A percentile compares a stretch with the other conserved stretches of the same genome.
Conservation (phyloP, 2,797 vertebrate species). For the Mus caroli region DNA sequence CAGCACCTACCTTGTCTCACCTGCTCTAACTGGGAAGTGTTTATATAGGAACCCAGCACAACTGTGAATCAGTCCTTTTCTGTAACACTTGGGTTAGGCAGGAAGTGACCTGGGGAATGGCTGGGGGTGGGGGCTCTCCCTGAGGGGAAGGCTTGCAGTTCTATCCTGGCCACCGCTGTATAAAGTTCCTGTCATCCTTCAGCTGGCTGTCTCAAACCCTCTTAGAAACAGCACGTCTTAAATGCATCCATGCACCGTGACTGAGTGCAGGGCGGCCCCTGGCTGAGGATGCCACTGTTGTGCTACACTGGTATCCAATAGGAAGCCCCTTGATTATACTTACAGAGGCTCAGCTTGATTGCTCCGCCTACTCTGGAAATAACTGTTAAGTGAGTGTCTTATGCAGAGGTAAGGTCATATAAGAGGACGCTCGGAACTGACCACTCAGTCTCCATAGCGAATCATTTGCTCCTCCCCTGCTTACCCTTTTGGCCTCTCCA, state of each 20-base stretch:
- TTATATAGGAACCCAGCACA: background rate
- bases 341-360: background rate
- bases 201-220: background rate
- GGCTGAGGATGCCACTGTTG: background rate
- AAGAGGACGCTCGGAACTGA: background rate
- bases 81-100: background rate
- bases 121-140: background rate
- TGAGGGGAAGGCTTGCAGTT: background rate
- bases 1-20: background rate
- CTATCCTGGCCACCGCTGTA: background rate
- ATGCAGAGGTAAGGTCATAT: background rate
- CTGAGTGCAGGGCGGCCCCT: background rate
- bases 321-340: background rate
- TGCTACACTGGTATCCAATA: no score
- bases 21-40: background rate
- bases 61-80: rapidly evolving
- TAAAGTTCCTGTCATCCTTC: background rate
- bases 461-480: background rate
- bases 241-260: rapidly evolving
- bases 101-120: background rate
- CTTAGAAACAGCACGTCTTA: background rate
- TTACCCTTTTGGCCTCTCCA: background rate
- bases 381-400: conserved; percentile 14
- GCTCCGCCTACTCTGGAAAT: background rate
- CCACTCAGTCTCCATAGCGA: background rate